Percentiles rank a stretch among this genome's conserved stretches.
phyloP scores from a whole-genome alignment of 1,140 invertebrate species.

The Saccostrea glomerata region DNA sequence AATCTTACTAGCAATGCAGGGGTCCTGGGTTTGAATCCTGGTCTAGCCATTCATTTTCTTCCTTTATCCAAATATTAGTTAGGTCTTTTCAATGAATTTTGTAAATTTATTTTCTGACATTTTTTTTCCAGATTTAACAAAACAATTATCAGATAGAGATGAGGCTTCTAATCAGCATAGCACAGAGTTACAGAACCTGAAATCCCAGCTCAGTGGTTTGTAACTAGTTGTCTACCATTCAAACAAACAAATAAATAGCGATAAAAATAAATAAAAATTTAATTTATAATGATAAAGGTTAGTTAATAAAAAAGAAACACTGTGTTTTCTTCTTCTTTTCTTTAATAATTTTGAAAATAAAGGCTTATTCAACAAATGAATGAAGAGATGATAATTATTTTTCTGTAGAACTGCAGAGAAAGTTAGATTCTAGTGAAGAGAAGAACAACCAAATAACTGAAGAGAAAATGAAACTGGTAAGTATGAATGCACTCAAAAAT shows the following conservation, averaged over 20 bases:
- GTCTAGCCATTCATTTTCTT: too few relatives aligned
- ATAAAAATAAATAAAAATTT: background rate
- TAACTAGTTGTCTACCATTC: background rate
- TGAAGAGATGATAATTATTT: background rate
- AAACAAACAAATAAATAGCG: background rate
- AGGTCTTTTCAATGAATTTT: background rate
- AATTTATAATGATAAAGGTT: too few relatives aligned
- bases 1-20: too few relatives aligned
- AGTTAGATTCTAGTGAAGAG: conserved; percentile 68
- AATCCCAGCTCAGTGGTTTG: conserved; percentile 71
- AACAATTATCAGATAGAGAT: conserved; percentile 66
- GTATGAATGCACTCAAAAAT: conserved; percentile 43
- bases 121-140: conserved; percentile 66
- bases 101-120: background rate
- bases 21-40: too few relatives aligned
- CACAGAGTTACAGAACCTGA: conserved; percentile 68
- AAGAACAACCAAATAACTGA: conserved; percentile 67
- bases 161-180: conserved; percentile 64
- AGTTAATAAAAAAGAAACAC: too few relatives aligned
- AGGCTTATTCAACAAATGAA: too few relatives aligned
- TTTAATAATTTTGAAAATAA: background rate
- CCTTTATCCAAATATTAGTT: background rate
- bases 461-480: conserved; percentile 73
- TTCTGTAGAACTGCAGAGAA: conserved; percentile 72
- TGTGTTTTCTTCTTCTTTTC: background rate